phyloP scores from a whole-genome alignment of 2,888 invertebrate species.

The Agrotis puta region DNA sequence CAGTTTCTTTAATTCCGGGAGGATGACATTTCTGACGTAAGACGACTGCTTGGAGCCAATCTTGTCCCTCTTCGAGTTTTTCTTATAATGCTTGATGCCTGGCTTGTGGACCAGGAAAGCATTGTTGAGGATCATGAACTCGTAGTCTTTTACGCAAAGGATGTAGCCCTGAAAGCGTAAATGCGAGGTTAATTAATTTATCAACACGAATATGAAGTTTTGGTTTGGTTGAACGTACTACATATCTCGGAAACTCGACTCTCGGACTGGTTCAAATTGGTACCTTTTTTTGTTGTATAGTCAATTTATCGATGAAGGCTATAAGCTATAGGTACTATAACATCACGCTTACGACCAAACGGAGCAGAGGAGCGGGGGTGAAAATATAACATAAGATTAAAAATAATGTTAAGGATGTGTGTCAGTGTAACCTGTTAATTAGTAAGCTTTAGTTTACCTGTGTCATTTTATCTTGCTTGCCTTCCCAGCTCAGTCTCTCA shows the following conservation, averaged over 20 bases:
- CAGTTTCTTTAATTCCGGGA: slow-evolving; percentile 96
- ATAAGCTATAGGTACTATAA: too few relatives aligned
- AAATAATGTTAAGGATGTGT: neutral
- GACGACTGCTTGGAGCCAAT: slow-evolving; percentile 94
- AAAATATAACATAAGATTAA: neutral
- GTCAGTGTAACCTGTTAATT: too few relatives aligned
- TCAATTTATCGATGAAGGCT: too few relatives aligned
- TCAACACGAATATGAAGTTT: neutral
- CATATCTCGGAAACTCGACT: too few relatives aligned
- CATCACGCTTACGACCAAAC: too few relatives aligned
- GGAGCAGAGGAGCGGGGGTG: too few relatives aligned
- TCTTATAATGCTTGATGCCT: slow-evolving; percentile 96
- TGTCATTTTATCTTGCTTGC: slow-evolving; percentile 98
- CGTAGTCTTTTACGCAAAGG: slow-evolving; percentile 97
- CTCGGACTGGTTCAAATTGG: neutral
- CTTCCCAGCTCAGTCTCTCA: slow-evolving; percentile 98
- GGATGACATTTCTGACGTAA: slow-evolving; percentile 94
- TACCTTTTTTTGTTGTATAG: too few relatives aligned
- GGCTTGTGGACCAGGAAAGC: slow-evolving; percentile 98
- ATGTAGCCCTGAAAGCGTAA: slow-evolving; percentile 94
- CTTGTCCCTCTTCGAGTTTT: slow-evolving; percentile 94
- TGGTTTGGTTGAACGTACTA: neutral
- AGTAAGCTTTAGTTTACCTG: slow-evolving; percentile 93
- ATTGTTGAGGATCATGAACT: slow-evolving; percentile 97
- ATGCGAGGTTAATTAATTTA: neutral